Conservation (phyloP, 2,797 vertebrate species). For the Remorina albescens region DNA sequence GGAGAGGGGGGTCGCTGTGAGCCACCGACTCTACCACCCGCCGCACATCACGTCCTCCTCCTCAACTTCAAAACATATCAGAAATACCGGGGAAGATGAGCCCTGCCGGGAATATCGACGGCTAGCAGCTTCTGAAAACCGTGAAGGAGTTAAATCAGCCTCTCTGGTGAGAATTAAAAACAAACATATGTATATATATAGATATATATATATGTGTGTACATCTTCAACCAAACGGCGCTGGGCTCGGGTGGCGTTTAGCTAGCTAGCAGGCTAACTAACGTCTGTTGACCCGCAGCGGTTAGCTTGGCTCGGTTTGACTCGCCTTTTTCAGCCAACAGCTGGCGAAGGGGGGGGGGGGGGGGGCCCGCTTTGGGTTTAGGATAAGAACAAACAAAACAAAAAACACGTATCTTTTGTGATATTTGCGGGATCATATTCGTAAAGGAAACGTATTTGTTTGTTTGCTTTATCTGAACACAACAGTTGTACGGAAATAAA, state of each 20-base stretch:
- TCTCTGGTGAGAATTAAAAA: constrained; percentile 37
- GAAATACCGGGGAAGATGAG: constrained; percentile 28
- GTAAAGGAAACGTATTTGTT: too few species aligned
- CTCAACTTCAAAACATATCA: constrained; percentile 57
- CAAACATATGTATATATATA: too few species aligned
- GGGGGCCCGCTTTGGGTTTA: too few species aligned
- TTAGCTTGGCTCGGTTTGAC: constrained; percentile 34
- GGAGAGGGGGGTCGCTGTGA: constrained; percentile 34
- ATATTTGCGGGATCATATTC: too few species aligned
- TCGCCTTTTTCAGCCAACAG: constrained; percentile 35
- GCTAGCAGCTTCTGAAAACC: not conserved
- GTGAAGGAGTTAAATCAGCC: rapidly evolving
- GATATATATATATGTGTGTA: too few species aligned
- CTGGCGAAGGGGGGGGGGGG: too few species aligned
- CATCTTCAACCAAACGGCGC: not conserved
- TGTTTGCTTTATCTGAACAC: not conserved
- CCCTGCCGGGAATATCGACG: not conserved
- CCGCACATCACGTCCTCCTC: constrained; percentile 8
- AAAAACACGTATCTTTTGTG: too few species aligned
- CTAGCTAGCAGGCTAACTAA: constrained; percentile 37
- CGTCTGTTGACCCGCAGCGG: constrained; percentile 27
- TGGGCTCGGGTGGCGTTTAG: constrained; percentile 10
- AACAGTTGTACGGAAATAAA: not conserved
- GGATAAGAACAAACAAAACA: too few species aligned
- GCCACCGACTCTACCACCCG: not conserved